A percentile compares a stretch with the other conserved stretches of the same genome.
These are phyloP conservation scores for Zenarchopterus dispar DNA, from an alignment of 2,797 vertebrate genomes.

Conservation along the genomic window DNA sequence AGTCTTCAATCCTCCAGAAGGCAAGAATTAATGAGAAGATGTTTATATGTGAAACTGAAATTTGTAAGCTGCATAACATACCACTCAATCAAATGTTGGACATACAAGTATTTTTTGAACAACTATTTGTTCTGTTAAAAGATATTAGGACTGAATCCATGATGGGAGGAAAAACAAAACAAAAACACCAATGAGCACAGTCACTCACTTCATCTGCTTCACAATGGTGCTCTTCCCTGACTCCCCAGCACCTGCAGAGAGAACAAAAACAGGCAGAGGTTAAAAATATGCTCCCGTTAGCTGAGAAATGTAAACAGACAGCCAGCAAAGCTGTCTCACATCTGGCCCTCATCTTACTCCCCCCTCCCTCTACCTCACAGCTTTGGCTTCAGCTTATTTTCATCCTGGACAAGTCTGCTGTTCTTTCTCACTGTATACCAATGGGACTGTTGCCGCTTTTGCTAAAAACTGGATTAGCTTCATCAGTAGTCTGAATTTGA, in stretches of 20 bases:
- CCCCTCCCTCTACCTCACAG: constrained; percentile 20
- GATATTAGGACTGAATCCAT: constrained; percentile 12
- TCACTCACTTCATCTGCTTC: constrained; percentile 89
- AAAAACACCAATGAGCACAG: constrained; percentile 56
- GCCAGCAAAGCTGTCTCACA: constrained; percentile 58
- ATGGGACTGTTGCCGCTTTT: background rate
- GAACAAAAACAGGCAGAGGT: constrained; percentile 78
- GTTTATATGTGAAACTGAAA: background rate
- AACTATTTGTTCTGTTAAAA: constrained; percentile 14
- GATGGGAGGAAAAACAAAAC: constrained; percentile 62
- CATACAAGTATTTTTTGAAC: background rate
- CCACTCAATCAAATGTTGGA: background rate
- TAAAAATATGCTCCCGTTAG: constrained; percentile 78
- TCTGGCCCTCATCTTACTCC: constrained; percentile 54
- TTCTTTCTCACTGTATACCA: constrained; percentile 11
- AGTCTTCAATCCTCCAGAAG: no score
- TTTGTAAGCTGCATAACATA: no score
- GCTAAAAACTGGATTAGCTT: constrained; percentile 11
- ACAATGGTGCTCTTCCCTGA: constrained; percentile 89
- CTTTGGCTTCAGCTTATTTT: constrained; percentile 29
- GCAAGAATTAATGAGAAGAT: no score
- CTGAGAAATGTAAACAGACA: constrained; percentile 73
- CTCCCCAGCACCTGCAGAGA: constrained; percentile 86
- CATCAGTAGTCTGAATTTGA: constrained; percentile 15
- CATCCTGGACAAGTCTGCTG: constrained; percentile 18